Percentiles rank a stretch among this genome's conserved stretches.
phyloP scores from a whole-genome alignment of 2,888 invertebrate species.

The Subacronicta megacephala region DNA sequence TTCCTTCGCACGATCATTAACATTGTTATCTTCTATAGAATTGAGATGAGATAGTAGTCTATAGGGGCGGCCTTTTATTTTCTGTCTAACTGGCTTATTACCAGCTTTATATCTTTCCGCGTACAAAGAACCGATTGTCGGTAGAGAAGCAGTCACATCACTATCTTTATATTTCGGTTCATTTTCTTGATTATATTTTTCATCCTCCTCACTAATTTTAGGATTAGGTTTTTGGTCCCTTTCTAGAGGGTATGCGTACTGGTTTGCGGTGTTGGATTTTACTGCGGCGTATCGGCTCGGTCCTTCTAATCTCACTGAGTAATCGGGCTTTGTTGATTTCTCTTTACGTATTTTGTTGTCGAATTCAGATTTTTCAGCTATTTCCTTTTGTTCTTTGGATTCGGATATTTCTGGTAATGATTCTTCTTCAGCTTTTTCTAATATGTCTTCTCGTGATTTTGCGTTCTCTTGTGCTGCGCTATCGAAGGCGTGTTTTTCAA shows the following conservation, averaged over 20 bases:
- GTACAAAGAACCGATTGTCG: neutral
- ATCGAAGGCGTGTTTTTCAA: slow-evolving; percentile 2
- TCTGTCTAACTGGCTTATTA: neutral
- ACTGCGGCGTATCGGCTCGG: slow-evolving; percentile 12
- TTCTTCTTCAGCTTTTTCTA: neutral
- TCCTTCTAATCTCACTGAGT: neutral
- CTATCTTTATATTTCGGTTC: neutral
- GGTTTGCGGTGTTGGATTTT: neutral
- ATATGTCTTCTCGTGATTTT: slow-evolving; percentile 1
- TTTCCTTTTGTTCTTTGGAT: neutral
- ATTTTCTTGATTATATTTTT: neutral
- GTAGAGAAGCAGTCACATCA: neutral
- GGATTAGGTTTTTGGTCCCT: neutral
- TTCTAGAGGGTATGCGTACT: neutral
- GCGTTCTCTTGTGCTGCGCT: neutral
- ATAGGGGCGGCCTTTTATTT: neutral
- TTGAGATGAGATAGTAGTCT: neutral
- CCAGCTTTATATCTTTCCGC: neutral
- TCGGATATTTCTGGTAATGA: neutral
- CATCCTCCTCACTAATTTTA: neutral
- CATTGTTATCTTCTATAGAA: slow-evolving; percentile 39
- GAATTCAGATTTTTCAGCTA: neutral
- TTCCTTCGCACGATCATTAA: fast-evolving
- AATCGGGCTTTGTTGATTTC: neutral
- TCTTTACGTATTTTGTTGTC: neutral